phyloP scores from a whole-genome alignment of 2,888 invertebrate species.

The Pilophorus perplexus region DNA sequence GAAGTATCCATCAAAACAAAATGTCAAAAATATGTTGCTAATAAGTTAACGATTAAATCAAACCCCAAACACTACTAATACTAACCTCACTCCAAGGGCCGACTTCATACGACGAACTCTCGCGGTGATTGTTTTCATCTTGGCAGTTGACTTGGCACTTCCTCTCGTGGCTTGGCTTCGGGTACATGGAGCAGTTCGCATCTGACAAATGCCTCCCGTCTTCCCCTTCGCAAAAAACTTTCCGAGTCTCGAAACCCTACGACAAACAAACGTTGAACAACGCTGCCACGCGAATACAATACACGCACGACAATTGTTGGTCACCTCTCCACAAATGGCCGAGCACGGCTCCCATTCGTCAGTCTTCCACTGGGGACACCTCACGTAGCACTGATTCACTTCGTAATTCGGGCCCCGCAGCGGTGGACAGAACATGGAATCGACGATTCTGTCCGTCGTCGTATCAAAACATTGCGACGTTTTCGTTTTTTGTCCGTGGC shows the following conservation, averaged over 20 bases:
- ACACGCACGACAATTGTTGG: neutral
- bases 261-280: neutral
- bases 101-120: slow-evolving; percentile 8
- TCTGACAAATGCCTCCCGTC: slow-evolving; percentile 52
- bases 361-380: slow-evolving; percentile 52
- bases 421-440: slow-evolving; percentile 44
- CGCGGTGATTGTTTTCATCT: slow-evolving; percentile 1
- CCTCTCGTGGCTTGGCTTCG: slow-evolving; percentile 23
- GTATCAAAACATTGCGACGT: slow-evolving; percentile 58
- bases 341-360: slow-evolving; percentile 50
- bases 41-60: no score
- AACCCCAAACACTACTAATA: slow-evolving; percentile 17
- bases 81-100: slow-evolving; percentile 54
- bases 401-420: slow-evolving; percentile 50
- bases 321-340: slow-evolving; percentile 50
- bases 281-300: no score
- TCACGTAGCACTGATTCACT: slow-evolving; percentile 52
- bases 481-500: slow-evolving; percentile 57
- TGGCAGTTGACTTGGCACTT: slow-evolving; percentile 23
- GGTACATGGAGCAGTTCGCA: slow-evolving; percentile 53
- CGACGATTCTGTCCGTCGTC: slow-evolving; percentile 44
- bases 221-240: slow-evolving; percentile 60
- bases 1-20: no score
- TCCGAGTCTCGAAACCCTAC: slow-evolving; percentile 59
- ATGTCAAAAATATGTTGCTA: no score